phyloP scores from a whole-genome alignment of 1,140 invertebrate species.

The Oncopodura yosiiana region DNA sequence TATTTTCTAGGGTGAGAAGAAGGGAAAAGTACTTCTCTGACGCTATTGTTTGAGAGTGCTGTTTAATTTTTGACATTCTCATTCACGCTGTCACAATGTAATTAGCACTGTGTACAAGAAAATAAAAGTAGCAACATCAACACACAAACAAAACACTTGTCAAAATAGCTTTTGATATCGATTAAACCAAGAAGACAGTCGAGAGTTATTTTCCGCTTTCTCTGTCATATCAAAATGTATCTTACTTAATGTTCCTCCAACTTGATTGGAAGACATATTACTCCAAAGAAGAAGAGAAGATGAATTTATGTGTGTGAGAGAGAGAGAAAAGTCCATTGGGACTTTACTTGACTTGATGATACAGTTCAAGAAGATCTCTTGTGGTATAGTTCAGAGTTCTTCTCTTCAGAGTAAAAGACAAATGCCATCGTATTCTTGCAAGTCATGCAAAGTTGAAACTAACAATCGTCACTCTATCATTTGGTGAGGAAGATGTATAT shows the following conservation, averaged over 20 bases:
- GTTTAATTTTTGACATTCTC: not conserved
- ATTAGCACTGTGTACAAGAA: not conserved
- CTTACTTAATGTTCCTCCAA: too few relatives aligned
- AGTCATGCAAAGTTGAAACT: too few relatives aligned
- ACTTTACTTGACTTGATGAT: too few relatives aligned
- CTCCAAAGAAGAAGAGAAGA: not conserved
- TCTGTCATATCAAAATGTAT: too few relatives aligned
- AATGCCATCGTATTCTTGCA: too few relatives aligned
- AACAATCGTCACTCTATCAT: not conserved
- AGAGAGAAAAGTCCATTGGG: not conserved
- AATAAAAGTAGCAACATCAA: not conserved
- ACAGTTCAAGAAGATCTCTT: too few relatives aligned
- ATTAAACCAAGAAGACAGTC: too few relatives aligned
- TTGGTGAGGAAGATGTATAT: not conserved
- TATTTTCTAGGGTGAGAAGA: constrained; percentile 2
- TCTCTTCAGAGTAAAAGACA: too few relatives aligned
- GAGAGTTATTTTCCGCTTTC: too few relatives aligned
- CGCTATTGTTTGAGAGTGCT: not conserved
- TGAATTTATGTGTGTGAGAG: not conserved
- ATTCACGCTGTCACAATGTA: not conserved
- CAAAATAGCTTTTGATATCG: too few relatives aligned
- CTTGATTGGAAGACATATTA: not conserved
- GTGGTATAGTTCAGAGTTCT: too few relatives aligned
- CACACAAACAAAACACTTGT: too few relatives aligned
- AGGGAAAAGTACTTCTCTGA: not conserved